Evolutionary conservation across 2,888 invertebrate genomes (phyloP).

Genomic region (Archips crataeganus): DNA sequence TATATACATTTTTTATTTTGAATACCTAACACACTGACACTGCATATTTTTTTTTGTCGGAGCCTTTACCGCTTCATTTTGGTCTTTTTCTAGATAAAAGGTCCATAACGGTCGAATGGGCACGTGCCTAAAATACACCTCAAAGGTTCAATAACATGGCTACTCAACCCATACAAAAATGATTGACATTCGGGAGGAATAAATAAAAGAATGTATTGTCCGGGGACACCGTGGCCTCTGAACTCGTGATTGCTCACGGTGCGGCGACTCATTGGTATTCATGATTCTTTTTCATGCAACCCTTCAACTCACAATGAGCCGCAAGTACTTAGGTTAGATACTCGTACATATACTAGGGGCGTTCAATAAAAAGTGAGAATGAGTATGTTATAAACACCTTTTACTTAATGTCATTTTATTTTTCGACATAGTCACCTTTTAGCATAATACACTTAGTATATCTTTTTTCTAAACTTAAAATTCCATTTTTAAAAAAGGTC

Average conservation of each 20-base stretch:
- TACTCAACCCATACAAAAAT: constrained; percentile 4
- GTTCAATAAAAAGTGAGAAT: no score
- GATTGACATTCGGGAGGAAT: constrained; percentile 10
- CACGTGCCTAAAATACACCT: neutral
- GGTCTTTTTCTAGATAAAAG: constrained; percentile 4
- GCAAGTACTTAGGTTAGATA: no score
- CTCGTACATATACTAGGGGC: no score
- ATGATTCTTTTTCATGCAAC: neutral
- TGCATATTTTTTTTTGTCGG: neutral
- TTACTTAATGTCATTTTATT: no score
- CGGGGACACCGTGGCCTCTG: constrained; percentile 7
- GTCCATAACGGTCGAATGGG: neutral
- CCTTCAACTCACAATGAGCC: neutral
- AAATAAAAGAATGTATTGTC: constrained; percentile 3
- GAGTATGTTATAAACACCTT: no score
- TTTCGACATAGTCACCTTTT: no score
- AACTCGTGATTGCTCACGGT: constrained; percentile 28
- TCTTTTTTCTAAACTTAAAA: no score
- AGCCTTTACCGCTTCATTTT: neutral
- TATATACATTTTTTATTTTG: no score
- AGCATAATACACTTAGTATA: no score
- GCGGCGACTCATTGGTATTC: constrained; percentile 27
- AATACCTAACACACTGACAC: neutral
- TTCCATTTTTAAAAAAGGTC: no score
- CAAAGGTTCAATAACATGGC: neutral